Evolutionary conservation across 2,888 invertebrate species (phyloP), one percentile per base, ranked within the genome.

Genomic region (Drosophila limbata): DNA sequence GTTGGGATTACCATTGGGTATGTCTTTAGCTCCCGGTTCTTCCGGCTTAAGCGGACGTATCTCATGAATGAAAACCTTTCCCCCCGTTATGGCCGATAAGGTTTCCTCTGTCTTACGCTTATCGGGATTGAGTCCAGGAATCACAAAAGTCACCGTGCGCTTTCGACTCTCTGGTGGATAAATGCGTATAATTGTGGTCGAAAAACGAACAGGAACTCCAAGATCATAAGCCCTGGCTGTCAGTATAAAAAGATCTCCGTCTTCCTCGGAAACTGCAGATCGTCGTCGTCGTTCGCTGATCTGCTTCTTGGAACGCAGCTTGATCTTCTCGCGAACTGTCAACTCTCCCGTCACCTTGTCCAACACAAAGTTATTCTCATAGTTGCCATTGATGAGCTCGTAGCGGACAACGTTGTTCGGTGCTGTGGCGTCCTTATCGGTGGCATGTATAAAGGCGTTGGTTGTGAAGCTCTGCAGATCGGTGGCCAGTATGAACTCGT

Each of bases 391-490:
- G 77, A 96, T 94, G 55, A 98, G 94, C 93, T 97, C 96, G 91
- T 97, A 98, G 89, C 95, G 95, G 21, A 98, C 95, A 89, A 96
- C 94, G 92, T 97, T 97, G 92, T 98, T 98, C 52, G 97, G 97
- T 50, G 95, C 93, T 74, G 96, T 96, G 19, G 96, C 95, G 92
- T 98, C 98, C 88, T 94, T 95, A 92, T 98, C 98, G 69, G 94
- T 94, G 52, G 98, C 98, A 93, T 95, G 96, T 61, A 97, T 94
- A 82, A 95, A 94, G n/a, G 96, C 96, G 56, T 95, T 94, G 50
- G 95, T 94, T 4, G 96, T 96, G 86, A 97, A 97, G 84, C 95
- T 95, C 73, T 94, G 94, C 77, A 96, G 93, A 90, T 96, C 95
- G 8, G 95, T 93, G 50, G 96, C 95, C 68, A 98, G 92, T 77